phyloP scores from a whole-genome alignment of 2,888 invertebrate species.

The Mesorhabditis belari region DNA sequence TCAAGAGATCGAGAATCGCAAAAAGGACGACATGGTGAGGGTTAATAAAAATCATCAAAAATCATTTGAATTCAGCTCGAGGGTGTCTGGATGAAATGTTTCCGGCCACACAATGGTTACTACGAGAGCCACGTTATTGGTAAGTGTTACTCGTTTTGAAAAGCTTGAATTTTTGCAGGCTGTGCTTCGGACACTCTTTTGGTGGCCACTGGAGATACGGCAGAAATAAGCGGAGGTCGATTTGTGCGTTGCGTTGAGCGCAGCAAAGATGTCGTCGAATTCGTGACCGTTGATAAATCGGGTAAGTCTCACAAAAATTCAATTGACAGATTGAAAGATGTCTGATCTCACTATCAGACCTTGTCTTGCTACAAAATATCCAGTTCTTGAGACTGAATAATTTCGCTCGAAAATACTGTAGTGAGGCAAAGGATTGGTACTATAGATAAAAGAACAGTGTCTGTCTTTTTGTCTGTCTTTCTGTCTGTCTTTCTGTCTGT shows the following conservation, averaged over 20 bases:
- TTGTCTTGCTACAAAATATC: too few relatives aligned
- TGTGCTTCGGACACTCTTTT: not conserved
- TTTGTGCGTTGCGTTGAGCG: slow-evolving; percentile 27
- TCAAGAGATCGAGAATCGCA: not conserved
- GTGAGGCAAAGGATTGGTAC: too few relatives aligned
- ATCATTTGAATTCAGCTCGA: not conserved
- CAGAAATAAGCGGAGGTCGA: slow-evolving; percentile 1
- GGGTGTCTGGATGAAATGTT: slow-evolving; percentile 28
- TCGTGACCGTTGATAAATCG: slow-evolving; percentile 12
- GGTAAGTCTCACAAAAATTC: slow-evolving; percentile 7
- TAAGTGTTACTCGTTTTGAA: not conserved
- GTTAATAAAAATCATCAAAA: not conserved
- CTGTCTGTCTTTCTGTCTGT: too few relatives aligned
- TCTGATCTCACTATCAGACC: too few relatives aligned
- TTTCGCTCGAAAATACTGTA: too few relatives aligned
- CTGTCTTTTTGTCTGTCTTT: too few relatives aligned
- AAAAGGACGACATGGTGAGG: not conserved
- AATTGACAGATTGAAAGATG: too few relatives aligned
- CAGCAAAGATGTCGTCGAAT: slow-evolving; percentile 12
- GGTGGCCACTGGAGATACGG: not conserved
- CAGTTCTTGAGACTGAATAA: too few relatives aligned
- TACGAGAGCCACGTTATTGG: slow-evolving; percentile 34
- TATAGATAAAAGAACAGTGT: too few relatives aligned
- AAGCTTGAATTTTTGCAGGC: not conserved
- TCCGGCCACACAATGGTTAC: slow-evolving; percentile 33